These are phyloP conservation scores for Climacteris rufus DNA, from an alignment of 2,113 vertebrate species.

Conservation along the genomic window DNA sequence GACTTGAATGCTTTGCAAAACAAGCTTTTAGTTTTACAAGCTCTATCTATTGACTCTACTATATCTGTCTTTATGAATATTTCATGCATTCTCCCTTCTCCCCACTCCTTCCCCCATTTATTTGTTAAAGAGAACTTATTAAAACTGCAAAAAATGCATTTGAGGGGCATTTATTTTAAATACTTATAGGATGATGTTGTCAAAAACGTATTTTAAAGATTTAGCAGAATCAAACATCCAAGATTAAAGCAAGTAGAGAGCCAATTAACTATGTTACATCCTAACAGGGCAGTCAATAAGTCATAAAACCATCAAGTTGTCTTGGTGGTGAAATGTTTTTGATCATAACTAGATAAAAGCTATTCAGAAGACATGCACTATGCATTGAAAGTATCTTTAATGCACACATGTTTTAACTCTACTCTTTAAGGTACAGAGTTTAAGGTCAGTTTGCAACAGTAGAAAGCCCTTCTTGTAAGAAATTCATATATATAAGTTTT, in stretches of 20 bases:
- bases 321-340: conserved; percentile 27
- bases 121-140: background rate
- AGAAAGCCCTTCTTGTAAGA: background rate
- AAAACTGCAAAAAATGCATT: background rate
- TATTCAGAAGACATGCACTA: background rate
- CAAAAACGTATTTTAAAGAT: conserved; percentile 14
- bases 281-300: conserved; percentile 27
- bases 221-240: conserved; percentile 9
- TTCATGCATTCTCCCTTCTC: background rate
- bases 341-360: conserved; percentile 38
- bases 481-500: background rate
- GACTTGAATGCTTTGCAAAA: background rate
- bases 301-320: conserved; percentile 19
- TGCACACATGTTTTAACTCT: background rate
- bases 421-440: background rate
- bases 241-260: conserved; percentile 26
- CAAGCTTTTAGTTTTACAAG: background rate
- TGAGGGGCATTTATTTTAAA: background rate
- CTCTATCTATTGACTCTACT: background rate
- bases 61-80: background rate
- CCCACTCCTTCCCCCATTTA: background rate
- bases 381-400: background rate
- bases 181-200: background rate
- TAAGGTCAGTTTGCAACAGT: background rate
- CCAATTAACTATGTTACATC: conserved; percentile 15